phyloP scores from a whole-genome alignment of 2,113 vertebrate genomes.

The Dasypus novemcinctus region DNA sequence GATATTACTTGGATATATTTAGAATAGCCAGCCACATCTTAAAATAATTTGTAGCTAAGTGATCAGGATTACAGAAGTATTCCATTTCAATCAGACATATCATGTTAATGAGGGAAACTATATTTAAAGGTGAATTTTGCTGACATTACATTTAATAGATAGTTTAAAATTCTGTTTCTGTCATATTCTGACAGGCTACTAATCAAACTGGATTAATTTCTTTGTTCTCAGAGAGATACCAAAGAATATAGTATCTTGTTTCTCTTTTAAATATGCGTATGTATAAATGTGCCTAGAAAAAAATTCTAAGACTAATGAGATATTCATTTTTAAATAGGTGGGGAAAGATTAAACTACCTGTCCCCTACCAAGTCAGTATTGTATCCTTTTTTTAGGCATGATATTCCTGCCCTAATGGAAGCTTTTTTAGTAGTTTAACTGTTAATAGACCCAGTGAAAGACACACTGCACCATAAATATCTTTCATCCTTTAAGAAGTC shows the following conservation, averaged over 20 bases:
- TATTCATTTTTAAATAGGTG: neutral
- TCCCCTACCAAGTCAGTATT: neutral
- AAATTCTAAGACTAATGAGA: neutral
- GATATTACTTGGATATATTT: conserved; percentile 77
- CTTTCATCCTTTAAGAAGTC: neutral
- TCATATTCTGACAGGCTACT: neutral
- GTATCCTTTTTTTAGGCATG: neutral
- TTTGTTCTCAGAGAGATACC: neutral
- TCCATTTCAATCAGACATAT: conserved; percentile 70
- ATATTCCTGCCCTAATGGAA: neutral
- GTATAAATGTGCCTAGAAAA: neutral
- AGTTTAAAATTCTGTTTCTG: conserved; percentile 20
- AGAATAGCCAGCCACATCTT: conserved; percentile 73
- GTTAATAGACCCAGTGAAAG: neutral
- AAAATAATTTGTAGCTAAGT: conserved; percentile 70
- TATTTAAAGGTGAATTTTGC: conserved; percentile 76
- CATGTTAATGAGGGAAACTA: conserved; percentile 62
- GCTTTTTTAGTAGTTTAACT: conserved; percentile 7
- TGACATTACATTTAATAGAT: conserved; percentile 19
- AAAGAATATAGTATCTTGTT: neutral
- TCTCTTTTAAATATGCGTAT: neutral
- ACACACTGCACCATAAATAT: neutral
- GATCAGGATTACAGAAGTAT: conserved; percentile 69
- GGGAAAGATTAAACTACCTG: neutral
- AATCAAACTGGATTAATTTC: neutral